A percentile compares a stretch with the other conserved stretches of the same genome.
These are phyloP conservation scores for Xanthorhoe spadicearia DNA, from an alignment of 2,888 invertebrate species.

Conservation along the genomic window DNA sequence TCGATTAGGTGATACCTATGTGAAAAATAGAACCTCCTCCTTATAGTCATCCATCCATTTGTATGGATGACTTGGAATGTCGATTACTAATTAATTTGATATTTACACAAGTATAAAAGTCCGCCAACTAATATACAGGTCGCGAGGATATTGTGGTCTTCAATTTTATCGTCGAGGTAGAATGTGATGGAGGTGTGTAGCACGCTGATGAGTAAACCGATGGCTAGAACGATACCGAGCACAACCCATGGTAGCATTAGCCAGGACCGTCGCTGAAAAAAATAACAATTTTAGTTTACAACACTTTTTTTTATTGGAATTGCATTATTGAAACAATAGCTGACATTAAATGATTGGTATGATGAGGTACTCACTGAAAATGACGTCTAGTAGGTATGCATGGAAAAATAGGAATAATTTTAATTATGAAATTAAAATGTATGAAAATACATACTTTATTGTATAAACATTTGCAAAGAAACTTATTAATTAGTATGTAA, in stretches of 20 bases:
- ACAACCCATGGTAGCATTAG: constrained; percentile 94
- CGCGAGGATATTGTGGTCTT: constrained; percentile 64
- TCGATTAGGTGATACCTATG: too few relatives aligned
- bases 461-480: too few relatives aligned
- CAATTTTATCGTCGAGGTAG: constrained; percentile 85
- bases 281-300: too few relatives aligned
- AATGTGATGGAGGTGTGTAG: constrained; percentile 91
- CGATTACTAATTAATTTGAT: neutral
- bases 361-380: constrained; percentile 57
- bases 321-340: too few relatives aligned
- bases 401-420: constrained; percentile 32
- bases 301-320: too few relatives aligned
- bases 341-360: neutral
- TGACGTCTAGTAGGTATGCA: constrained; percentile 54
- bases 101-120: constrained; percentile 76
- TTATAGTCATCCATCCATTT: neutral
- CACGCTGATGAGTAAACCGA: constrained; percentile 91
- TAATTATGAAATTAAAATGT: too few relatives aligned
- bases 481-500: too few relatives aligned
- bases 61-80: too few relatives aligned
- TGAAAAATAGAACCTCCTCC: too few relatives aligned
- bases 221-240: constrained; percentile 90
- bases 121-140: constrained; percentile 75
- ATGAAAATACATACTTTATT: too few relatives aligned
- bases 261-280: constrained; percentile 89